These are phyloP conservation scores for Caenorhabditis imperialis DNA, from an alignment of 2,888 invertebrate genomes.

Conservation along the genomic window DNA sequence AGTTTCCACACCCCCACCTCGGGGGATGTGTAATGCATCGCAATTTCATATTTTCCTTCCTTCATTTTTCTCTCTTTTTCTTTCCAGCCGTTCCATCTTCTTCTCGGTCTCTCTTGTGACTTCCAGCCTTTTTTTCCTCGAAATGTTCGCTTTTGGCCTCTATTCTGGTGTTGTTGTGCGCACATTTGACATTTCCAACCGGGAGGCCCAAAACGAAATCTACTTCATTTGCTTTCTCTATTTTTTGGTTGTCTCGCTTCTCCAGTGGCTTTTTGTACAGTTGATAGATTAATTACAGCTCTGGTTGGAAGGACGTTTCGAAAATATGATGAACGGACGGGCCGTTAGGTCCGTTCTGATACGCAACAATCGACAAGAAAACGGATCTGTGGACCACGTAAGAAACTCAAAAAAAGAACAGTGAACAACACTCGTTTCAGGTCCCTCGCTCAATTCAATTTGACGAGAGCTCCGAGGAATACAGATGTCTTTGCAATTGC, in stretches of 20 bases:
- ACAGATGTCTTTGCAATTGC: slow-evolving; percentile 77
- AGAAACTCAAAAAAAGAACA: slow-evolving; percentile 12
- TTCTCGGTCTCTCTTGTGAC: too few relatives aligned
- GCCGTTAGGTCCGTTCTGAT: slow-evolving; percentile 71
- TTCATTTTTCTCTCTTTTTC: slow-evolving; percentile 3
- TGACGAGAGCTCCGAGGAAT: slow-evolving; percentile 74
- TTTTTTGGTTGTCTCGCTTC: slow-evolving; percentile 6
- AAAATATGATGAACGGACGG: slow-evolving; percentile 74
- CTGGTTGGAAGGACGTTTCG: slow-evolving; percentile 51
- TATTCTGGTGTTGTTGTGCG: slow-evolving; percentile 34
- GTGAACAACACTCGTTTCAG: slow-evolving; percentile 17
- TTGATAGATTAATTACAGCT: slow-evolving; percentile 30
- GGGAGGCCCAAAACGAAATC: slow-evolving; percentile 30
- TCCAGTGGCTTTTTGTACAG: slow-evolving; percentile 17
- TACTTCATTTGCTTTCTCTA: slow-evolving; percentile 35
- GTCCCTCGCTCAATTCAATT: slow-evolving; percentile 75
- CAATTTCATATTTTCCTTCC: slow-evolving; percentile 7
- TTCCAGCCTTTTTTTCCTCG: slow-evolving; percentile 28
- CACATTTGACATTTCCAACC: slow-evolving; percentile 43
- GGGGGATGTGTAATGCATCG: too few relatives aligned
- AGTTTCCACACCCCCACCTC: too few relatives aligned
- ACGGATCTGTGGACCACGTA: slow-evolving; percentile 64
- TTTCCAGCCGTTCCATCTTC: slow-evolving; percentile 18
- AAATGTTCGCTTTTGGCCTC: slow-evolving; percentile 39
- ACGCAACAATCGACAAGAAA: slow-evolving; percentile 68